Evolutionary conservation across 2,113 vertebrate species (phyloP), one percentile per base, ranked within the genome.

Genomic region (Sinocyclocheilus maitianheensis): DNA sequence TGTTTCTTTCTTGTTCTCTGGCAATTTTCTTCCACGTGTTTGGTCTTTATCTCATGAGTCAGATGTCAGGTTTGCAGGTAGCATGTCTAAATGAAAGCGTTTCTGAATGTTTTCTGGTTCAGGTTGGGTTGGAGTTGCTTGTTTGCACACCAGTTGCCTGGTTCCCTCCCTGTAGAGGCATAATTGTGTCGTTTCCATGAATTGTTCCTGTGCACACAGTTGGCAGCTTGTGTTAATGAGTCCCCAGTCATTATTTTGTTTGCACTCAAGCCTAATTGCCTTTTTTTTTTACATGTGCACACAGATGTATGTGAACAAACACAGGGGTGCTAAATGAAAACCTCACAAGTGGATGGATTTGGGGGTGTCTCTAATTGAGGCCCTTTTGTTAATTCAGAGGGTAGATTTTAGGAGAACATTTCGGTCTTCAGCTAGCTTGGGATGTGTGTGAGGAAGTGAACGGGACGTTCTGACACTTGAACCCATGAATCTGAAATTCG

Each of bases 221-320:
- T 80, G 78, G 53, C 86, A 51, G 79, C 86, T 86, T 83, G 77
- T 81, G 69, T 87, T 88, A 90, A 87, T 85, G 85, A 85, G 87
- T 90, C 89, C 86, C 89, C 85, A 83, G 87, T 74, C 81, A 83
- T 83, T 80, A 60, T 69, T 89, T 75, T 58, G 63, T 81, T 87
- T 76, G 77, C 65, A 74, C 75, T 78, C 34, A 30, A 69, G 84
- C 46, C 81, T 85, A 80, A 78, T 75, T 79, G 83, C 80, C 63
- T 55, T 79, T 76, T 83, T 77, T 43, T 43, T 43, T 43, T 43
- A 43, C 82, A 65, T 34, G 34, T 65, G 40, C 81, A 65, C 78
- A 83, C 83, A 87, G 67, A 30, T 63, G 20, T 67, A 85, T 81
- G 74, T 53, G 69, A 74, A 65, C 86, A 87, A 87, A 89, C 88